phyloP scores from a whole-genome alignment of 2,113 vertebrate species.

The Centropus unirufus region DNA sequence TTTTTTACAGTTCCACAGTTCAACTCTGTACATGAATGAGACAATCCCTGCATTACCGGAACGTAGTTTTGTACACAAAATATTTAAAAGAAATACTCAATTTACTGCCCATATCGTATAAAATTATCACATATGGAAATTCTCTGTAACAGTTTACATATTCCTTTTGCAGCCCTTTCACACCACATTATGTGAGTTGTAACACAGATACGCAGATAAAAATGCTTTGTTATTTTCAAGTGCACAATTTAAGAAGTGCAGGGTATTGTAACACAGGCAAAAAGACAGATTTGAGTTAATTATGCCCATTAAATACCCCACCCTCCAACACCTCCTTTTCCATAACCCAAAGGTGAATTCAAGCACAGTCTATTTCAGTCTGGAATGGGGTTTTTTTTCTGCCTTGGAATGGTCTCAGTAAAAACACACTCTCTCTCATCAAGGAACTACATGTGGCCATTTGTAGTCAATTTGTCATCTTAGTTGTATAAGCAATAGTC shows the following conservation, averaged over 20 bases:
- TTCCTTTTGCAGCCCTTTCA: neutral
- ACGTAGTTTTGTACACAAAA: neutral
- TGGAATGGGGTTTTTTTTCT: neutral
- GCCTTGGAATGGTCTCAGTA: neutral
- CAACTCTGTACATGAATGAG: neutral
- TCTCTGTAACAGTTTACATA: neutral
- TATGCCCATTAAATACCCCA: neutral
- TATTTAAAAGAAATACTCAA: neutral
- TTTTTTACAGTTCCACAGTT: neutral
- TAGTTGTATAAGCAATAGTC: slow-evolving; percentile 71
- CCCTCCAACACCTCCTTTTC: neutral
- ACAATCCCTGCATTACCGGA: neutral
- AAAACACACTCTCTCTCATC: slow-evolving; percentile 42
- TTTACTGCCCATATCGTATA: neutral
- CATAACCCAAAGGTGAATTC: neutral
- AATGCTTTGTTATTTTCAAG: neutral
- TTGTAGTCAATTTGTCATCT: slow-evolving; percentile 67
- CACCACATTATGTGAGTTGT: rapidly evolving
- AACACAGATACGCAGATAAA: neutral
- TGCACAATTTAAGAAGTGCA: neutral
- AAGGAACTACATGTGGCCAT: neutral
- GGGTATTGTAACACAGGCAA: neutral
- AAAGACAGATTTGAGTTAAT: neutral
- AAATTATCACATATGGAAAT: neutral
- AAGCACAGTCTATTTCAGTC: neutral